These are phyloP conservation scores for Rhagonycha fulva DNA, from an alignment of 2,888 invertebrate species.

Conservation along the genomic window DNA sequence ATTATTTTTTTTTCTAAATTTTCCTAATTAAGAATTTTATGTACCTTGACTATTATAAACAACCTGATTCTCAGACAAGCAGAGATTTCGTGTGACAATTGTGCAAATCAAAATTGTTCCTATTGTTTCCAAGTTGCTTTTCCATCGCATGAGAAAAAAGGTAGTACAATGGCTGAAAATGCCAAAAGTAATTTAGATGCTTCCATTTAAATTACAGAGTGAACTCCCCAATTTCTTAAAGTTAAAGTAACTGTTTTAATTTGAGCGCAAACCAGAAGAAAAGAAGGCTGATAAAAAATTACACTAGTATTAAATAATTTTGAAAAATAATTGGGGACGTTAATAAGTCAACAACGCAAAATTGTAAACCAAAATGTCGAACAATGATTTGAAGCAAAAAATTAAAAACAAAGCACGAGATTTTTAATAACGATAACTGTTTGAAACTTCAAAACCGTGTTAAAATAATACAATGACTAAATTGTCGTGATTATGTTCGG, in stretches of 20 bases:
- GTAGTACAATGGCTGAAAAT: constrained; percentile 10
- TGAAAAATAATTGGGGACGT: neutral
- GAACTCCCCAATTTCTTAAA: neutral
- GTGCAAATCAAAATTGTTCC: constrained; percentile 17
- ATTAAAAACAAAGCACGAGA: neutral
- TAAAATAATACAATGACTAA: neutral
- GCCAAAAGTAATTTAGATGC: neutral
- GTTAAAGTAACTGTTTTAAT: neutral
- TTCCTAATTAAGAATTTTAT: neutral
- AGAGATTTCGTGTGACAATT: constrained; percentile 17
- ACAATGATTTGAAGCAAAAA: neutral
- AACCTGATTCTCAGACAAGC: neutral
- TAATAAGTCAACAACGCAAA: neutral
- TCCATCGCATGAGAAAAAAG: constrained; percentile 17
- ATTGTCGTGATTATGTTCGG: neutral
- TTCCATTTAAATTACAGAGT: neutral
- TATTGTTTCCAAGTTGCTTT: constrained; percentile 16
- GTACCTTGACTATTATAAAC: neutral
- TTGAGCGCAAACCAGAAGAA: neutral
- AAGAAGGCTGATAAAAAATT: neutral
- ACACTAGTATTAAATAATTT: neutral
- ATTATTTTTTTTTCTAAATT: neutral
- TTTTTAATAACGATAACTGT: constrained; percentile 1
- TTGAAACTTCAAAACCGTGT: neutral
- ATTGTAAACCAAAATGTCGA: neutral